Evolutionary conservation across 1,140 invertebrate genomes (phyloP), one percentile per base, ranked within the genome.

Genomic region (Triops cancriformis): DNA sequence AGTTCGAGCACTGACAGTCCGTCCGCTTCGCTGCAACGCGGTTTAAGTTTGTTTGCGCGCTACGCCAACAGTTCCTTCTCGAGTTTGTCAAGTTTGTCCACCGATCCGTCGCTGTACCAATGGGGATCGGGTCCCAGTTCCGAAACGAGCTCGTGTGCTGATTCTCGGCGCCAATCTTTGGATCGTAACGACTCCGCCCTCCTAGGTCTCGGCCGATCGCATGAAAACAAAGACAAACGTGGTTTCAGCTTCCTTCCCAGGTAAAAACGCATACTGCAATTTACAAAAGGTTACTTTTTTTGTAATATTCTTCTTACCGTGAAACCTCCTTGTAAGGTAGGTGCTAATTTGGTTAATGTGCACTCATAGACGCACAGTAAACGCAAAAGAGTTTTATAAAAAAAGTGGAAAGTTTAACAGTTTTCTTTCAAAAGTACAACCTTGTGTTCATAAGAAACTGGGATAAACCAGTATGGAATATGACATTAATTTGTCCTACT

Each of bases 1-100:
- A 81, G 81, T 27, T 79, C 80, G 23, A 83, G 84, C 76, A 83
- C 83, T 78, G 84, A 85, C 6, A 76, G 80, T 84, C 1, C 84
- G 82, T 79, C 77, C 9, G 51, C 51, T 10, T 64, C 51, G 51
- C 51, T 64, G 2, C 51, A 64, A 18, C 10, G 51, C 10, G 51
- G 51, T 18, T 23, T 64, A 14, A 64, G 51, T 18, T 64, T 64
- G 51, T 64, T 64, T 23, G 51, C 51, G 14, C 9, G 51, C 10
- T 64, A 64, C 23, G 51, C 51, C 10, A 64, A 64, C 51, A 64
- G 51, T 18, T 78, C 77, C 2, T 73, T 74, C 27, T 42, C 77
- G 37, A 78, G 85, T 26, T 81, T 85, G 76, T 82, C 83, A 1
- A 82, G 84, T 74, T 83, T 80, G 51, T 64, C 51, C 51, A 64